These are phyloP conservation scores for Pangasius djambal DNA, from an alignment of 2,797 vertebrate genomes.

Conservation along the genomic window DNA sequence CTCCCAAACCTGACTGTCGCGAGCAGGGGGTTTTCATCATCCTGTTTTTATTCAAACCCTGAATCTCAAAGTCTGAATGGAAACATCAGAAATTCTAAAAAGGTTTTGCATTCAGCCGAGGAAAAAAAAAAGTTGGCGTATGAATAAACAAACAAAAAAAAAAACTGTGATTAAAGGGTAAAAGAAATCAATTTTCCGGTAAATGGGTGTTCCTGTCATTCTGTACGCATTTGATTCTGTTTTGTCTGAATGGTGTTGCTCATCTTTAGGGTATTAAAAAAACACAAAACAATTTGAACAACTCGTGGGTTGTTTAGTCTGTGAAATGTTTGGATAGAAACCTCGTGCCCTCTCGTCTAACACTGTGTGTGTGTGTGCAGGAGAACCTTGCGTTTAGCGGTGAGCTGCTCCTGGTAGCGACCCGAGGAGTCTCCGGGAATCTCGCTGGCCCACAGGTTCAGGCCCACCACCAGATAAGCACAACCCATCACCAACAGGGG, in stretches of 20 bases:
- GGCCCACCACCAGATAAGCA: constrained; percentile 89
- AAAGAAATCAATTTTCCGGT: not conserved
- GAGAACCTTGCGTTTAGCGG: constrained; percentile 91
- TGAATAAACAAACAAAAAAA: not conserved
- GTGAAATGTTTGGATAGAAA: not conserved
- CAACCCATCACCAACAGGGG: constrained; percentile 93
- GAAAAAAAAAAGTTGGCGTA: not conserved
- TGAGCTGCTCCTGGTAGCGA: constrained; percentile 94
- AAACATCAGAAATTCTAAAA: not conserved
- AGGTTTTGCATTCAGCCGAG: not conserved
- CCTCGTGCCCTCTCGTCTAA: not conserved
- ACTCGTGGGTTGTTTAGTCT: not conserved
- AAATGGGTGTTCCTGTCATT: not conserved
- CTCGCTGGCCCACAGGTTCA: constrained; percentile 94
- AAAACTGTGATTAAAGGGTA: too few species aligned
- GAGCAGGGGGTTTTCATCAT: not conserved
- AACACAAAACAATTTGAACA: not conserved
- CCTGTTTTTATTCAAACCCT: not conserved
- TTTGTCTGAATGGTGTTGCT: not conserved
- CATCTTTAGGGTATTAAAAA: not conserved
- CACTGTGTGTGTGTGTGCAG: constrained; percentile 2
- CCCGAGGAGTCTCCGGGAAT: constrained; percentile 94
- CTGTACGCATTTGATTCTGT: not conserved
- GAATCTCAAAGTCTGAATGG: not conserved
- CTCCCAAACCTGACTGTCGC: not conserved